Base-by-base conservation (phyloP, 2,888 invertebrate genomes). In the Coleophora flavipennella region DNA sequence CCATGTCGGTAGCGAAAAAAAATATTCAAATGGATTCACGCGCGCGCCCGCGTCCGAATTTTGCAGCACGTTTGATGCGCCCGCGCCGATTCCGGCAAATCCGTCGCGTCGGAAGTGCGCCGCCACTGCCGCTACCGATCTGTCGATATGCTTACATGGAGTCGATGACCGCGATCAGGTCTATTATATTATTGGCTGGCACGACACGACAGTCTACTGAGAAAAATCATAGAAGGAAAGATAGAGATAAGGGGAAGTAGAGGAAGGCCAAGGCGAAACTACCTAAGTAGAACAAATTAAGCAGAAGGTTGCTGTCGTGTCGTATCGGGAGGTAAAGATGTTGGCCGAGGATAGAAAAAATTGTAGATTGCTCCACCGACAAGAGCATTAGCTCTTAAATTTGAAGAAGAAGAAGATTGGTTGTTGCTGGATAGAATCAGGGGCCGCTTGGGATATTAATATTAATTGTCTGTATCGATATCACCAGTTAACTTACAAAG, bases 21-120 rank as follows among this genome's bases (percentile, higher is more conserved):
- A 68, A 78, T 81, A 83, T 84, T 83, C 78, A 81, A 84, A 83
- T 84, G 63, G 68, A 79, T 81, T 80, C 83, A 81, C 81, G 80
- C 79, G 76, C 77, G 69, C 75, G 71, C 71, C 67, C n/a, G n/a
- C 29, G 29, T 11, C 62, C 73, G 64, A 84, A 75, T 84, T 83
- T 63, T 83, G 81, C 67, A 59, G 43, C 57, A 65, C 70, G 72
- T 84, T 84, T 84, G 84, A 83, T 76, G 83, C 78, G 80, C 77
- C 83, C 79, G 80, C 80, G 67, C 67, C 81, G 80, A 80, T 84
- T 84, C 84, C 80, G 81, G 81, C 83, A 81, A 84, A 83, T 84
- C 81, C 81, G 84, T 81, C 81, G 76, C 78, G 79, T 83, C 84
- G 84, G 84, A 84, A 83, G 81, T 83, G 69, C 67, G 64, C 62